phyloP scores from a whole-genome alignment of 92 coral and sea anemone species.

The Meandrina meandrites region DNA sequence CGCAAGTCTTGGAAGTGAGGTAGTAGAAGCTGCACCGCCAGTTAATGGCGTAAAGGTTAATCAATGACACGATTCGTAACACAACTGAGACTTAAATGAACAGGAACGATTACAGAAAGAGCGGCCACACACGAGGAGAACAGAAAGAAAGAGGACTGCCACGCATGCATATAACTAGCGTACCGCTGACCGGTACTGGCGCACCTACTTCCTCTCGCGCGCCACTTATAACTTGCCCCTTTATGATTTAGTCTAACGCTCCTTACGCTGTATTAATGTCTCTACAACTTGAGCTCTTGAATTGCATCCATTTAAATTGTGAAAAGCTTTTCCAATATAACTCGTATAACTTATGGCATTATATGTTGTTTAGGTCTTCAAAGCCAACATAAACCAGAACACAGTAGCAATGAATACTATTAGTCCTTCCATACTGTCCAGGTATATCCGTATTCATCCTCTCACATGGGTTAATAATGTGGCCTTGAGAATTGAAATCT shows the following conservation, averaged over 20 bases:
- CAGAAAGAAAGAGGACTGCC: too few relatives aligned
- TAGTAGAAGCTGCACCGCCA: too few relatives aligned
- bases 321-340: not conserved
- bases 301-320: not conserved
- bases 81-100: too few relatives aligned
- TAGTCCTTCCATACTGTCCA: conserved; percentile 34
- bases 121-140: too few relatives aligned
- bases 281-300: not conserved
- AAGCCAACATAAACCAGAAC: conserved; percentile 30
- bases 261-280: too few relatives aligned
- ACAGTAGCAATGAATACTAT: conserved; percentile 40
- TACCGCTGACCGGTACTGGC: too few relatives aligned
- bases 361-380: conserved; percentile 14
- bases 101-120: too few relatives aligned
- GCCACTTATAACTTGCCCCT: not conserved
- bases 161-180: too few relatives aligned
- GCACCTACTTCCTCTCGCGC: not conserved
- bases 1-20: not conserved
- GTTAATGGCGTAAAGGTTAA: too few relatives aligned
- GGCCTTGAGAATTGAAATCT: conserved; percentile 55
- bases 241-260: too few relatives aligned
- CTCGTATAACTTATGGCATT: not conserved
- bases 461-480: conserved; percentile 24
- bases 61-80: too few relatives aligned
- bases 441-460: conserved; percentile 54